Percentiles rank a stretch among this genome's conserved stretches.
phyloP scores from a whole-genome alignment of 2,113 vertebrate species.

The Callithrix jacchus region DNA sequence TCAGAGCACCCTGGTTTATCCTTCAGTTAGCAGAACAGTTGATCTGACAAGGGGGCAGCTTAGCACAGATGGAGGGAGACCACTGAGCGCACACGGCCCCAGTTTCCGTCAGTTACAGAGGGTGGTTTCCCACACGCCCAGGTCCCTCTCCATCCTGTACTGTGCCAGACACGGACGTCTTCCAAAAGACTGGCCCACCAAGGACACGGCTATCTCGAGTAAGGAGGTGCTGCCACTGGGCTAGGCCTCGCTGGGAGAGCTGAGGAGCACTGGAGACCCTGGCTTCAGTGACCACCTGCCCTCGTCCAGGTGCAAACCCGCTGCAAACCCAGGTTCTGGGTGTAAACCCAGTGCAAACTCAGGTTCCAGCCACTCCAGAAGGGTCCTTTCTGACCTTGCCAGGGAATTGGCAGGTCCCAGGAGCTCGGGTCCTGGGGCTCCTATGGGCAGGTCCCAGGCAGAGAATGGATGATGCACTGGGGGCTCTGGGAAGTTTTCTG shows the following conservation, averaged over 20 bases:
- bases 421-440: not conserved
- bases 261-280: not conserved
- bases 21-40: not conserved
- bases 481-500: not conserved
- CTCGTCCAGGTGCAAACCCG: rapidly evolving
- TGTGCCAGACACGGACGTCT: slow-evolving; percentile 81
- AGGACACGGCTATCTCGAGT: slow-evolving; percentile 84
- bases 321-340: not conserved
- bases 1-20: not conserved
- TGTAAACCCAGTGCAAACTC: rapidly evolving
- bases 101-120: not conserved
- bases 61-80: not conserved
- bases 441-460: not conserved
- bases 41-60: not conserved
- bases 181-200: slow-evolving; percentile 85
- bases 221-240: not conserved
- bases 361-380: not conserved
- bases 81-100: not conserved
- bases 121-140: not conserved
- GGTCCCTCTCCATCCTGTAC: not conserved
- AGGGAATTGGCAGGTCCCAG: rapidly evolving
- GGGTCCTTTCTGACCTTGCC: not conserved
- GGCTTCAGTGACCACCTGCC: not conserved
- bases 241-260: not conserved
- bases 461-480: not conserved